Conservation (phyloP, 2,888 invertebrate genomes). For the Mycogona germanica region DNA sequence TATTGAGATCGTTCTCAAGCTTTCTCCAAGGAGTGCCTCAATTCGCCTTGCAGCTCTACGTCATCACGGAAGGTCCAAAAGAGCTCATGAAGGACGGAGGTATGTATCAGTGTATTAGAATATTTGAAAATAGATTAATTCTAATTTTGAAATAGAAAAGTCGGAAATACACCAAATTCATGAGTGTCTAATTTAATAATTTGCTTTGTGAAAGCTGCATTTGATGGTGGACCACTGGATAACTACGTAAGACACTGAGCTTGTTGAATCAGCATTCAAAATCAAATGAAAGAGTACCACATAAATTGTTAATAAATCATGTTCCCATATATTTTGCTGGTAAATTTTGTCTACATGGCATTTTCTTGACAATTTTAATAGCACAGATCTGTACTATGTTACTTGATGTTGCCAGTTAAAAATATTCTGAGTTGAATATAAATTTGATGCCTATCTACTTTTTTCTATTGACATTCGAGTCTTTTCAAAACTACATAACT, state of each 20-base stretch:
- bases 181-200: not conserved
- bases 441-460: too few species aligned
- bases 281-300: too few species aligned
- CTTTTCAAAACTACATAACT: not conserved
- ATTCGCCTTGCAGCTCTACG: conserved; percentile 8
- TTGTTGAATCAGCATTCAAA: too few species aligned
- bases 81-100: conserved; percentile 1
- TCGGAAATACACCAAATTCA: not conserved
- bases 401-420: too few species aligned
- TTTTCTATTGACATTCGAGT: not conserved
- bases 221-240: too few species aligned
- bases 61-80: conserved; percentile 1
- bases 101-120: not conserved
- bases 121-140: not conserved
- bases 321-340: not conserved
- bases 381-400: too few species aligned
- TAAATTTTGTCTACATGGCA: too few species aligned
- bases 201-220: too few species aligned
- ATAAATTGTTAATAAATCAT: too few species aligned
- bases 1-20: conserved; percentile 8
- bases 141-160: not conserved
- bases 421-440: too few species aligned
- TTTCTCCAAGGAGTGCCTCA: conserved; percentile 15
- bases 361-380: too few species aligned
- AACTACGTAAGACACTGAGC: too few species aligned